Evolutionary conservation across 2,888 invertebrate genomes (phyloP), one percentile per base, ranked within the genome.

Genomic region (Yponomeuta sedellus): DNA sequence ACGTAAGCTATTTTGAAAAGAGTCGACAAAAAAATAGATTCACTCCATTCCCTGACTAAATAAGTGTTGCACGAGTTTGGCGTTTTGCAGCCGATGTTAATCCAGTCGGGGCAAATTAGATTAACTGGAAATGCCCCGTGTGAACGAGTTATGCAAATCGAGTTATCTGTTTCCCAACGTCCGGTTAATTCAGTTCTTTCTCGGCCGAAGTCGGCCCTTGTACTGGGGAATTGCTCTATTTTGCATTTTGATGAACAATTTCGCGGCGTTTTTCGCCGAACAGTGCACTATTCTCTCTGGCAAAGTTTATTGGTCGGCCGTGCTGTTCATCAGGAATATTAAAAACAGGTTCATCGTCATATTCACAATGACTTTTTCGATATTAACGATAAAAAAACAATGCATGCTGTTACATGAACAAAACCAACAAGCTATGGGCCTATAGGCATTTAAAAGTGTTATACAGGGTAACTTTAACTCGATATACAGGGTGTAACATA

Each of bases 171-270:
- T 86, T 86, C 80, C 77, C 83, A 82, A 74, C 83, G 88, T 83
- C 85, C 86, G 77, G 86, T 85, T 87, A 87, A 88, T 86, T 82
- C 78, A 80, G 83, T 88, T 86, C 85, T 86, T 87, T 85, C 83
- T 78, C 77, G 74, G 77, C 74, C 67, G 25, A 56, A 69, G 73
- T 69, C 74, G 76, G 75, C 72, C 70, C 56, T 22, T 56, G 57
- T 70, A 72, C 76, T 74, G 75, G 77, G 71, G 80, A 85, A 86
- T 82, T 82, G 82, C 76, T 77, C 86, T 88, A 76, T 82, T 89
- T 86, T 87, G 86, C 86, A 89, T 88, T 88, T 88, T 86, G 80
- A 88, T 86, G 83, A 87, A 83, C 83, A 81, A 83, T 85, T 85
- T 79, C 71, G 76, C 74, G 59, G 25, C 40, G 66, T 64, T 44